Evolutionary conservation across 2,113 vertebrate genomes (phyloP).

Genomic region (Pterophyllum scalare): DNA sequence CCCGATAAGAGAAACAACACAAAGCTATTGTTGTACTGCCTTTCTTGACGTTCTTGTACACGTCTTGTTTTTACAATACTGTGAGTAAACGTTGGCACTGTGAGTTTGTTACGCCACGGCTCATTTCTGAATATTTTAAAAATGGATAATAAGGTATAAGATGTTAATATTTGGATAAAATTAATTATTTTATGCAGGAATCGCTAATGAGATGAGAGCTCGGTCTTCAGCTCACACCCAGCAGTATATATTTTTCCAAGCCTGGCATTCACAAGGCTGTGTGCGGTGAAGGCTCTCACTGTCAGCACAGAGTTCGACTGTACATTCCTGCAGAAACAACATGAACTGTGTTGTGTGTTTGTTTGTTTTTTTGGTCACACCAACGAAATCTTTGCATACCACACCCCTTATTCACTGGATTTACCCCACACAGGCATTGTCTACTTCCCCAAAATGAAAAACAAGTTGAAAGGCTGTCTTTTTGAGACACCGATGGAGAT

Average conservation of each 20-base stretch:
- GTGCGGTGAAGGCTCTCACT: background rate
- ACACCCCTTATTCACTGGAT: background rate
- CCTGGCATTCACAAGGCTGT: background rate
- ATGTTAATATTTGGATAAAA: background rate
- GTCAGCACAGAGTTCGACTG: background rate
- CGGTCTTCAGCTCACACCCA: background rate
- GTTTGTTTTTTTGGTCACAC: background rate
- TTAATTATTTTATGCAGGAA: background rate
- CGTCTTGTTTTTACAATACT: background rate
- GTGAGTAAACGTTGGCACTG: background rate
- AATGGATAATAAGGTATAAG: background rate
- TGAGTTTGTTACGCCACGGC: background rate
- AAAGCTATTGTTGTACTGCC: background rate
- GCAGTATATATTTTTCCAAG: background rate
- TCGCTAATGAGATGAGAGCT: background rate
- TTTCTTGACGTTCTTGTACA: background rate
- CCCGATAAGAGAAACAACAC: constrained; percentile 6
- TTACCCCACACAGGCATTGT: background rate
- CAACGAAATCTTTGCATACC: background rate
- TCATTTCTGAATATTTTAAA: background rate
- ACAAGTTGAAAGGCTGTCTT: background rate
- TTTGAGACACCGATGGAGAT: background rate
- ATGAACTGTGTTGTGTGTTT: background rate
- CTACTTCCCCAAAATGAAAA: background rate
- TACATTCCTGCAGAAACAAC: background rate